phyloP scores from a whole-genome alignment of 2,797 vertebrate species.

The Sternarchorhynchus goeldii region DNA sequence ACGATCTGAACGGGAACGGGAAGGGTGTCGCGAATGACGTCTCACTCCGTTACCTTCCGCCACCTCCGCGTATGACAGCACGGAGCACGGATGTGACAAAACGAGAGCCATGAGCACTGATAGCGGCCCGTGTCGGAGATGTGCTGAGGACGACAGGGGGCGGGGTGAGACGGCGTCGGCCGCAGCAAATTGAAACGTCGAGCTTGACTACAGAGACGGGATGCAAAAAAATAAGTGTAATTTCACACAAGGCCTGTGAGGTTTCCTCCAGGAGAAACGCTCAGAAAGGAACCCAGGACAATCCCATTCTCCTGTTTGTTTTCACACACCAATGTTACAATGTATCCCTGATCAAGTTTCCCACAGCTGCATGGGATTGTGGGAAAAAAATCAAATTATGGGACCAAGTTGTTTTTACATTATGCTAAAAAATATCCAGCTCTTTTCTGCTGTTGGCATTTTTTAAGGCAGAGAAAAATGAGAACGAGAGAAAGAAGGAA shows the following conservation, averaged over 20 bases:
- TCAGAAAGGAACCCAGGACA: constrained; percentile 36
- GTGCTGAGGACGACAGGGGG: not conserved
- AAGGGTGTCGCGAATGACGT: too few species aligned
- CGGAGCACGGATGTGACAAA: not conserved
- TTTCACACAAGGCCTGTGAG: constrained; percentile 34
- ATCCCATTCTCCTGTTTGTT: too few species aligned
- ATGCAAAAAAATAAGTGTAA: constrained; percentile 17
- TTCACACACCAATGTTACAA: too few species aligned
- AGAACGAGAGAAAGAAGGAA: constrained; percentile 47
- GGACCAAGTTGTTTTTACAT: too few species aligned
- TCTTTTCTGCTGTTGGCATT: not conserved
- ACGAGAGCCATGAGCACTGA: not conserved
- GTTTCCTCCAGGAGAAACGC: constrained; percentile 30
- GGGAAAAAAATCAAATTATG: too few species aligned
- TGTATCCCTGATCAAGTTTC: too few species aligned
- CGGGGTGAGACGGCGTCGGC: constrained; percentile 15
- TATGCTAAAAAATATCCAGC: too few species aligned
- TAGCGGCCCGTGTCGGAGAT: constrained; percentile 25
- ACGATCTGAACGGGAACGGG: not conserved
- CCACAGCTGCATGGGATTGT: too few species aligned
- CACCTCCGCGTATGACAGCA: not conserved
- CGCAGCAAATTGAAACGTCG: constrained; percentile 43
- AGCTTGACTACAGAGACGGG: constrained; percentile 19
- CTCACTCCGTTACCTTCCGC: not conserved
- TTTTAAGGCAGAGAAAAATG: not conserved